Base-by-base conservation (phyloP, 2,797 vertebrate genomes). In the Margarornis squamiger region DNA sequence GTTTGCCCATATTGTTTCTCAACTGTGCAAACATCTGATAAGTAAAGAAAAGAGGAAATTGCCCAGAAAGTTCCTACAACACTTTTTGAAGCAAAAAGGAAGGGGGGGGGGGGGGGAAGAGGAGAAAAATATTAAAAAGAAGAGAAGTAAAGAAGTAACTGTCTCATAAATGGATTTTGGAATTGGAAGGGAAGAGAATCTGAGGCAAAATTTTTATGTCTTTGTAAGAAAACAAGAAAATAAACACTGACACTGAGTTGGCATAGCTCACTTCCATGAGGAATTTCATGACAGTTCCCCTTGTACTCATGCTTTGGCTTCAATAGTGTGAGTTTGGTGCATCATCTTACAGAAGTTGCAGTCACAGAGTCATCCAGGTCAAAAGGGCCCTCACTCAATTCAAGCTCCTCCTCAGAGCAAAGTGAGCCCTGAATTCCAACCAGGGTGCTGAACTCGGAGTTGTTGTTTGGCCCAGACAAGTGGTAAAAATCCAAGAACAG, bases 21-120 rank as follows among this genome's bases (percentile, higher is more conserved):
- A 11, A 59, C 62, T 88, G 27, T 63, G 58, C 58, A 97, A 95
- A 92, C 51, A 93, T 93, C 83, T 94, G 82, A 74, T 78, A 90
- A 93, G 32, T 46, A 88, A 93, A 84, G 88, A 88, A 81, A 14
- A 41, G 39, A 88, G 51, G 78, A 94, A 88, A 93, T 58, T 86
- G 46, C 71, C 79, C 62, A 81, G 70, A 75, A 94, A 95, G 30
- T 71, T 86, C 76, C 78, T 78, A 22, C 7, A 88, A 45, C 14
- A 65, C 17, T 66, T 57, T 83, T 72, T 41, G 77, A 81, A 84
- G 20, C 2, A 54, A 75, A 75, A 58, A 66, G 1, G 43, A 45
- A 45, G 20, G 7, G 20, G 26, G 6, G 4, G 30, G 20, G 20
- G 7, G 20, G 26, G 6, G 4, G 30, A 39, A 39, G 38, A 21